phyloP scores from a whole-genome alignment of 2,888 invertebrate genomes.

The Sesia apiformis region DNA sequence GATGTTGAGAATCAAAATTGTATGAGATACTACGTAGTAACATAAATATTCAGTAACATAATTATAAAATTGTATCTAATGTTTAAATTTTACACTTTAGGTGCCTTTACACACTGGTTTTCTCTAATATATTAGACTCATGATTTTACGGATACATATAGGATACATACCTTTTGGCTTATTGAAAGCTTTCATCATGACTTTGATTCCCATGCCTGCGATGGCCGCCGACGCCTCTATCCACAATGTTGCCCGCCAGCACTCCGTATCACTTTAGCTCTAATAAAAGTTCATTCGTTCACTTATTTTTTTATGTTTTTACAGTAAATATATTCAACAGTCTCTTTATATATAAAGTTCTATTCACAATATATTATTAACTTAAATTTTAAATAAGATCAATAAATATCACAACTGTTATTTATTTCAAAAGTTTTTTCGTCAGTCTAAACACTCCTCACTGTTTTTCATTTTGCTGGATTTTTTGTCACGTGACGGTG shows the following conservation, averaged over 20 bases:
- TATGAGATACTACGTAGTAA: too few species aligned
- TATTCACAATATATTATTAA: conserved; percentile 21
- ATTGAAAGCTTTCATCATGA: conserved; percentile 89
- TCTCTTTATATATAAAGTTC: conserved; percentile 28
- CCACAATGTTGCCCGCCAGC: conserved; percentile 25
- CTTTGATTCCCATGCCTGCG: conserved; percentile 90
- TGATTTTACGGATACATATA: too few species aligned
- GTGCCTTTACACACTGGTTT: too few species aligned
- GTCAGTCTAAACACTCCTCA: conserved; percentile 68
- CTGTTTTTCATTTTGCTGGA: conserved; percentile 68
- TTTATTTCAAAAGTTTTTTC: conserved; percentile 23
- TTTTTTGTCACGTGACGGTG: conserved; percentile 46
- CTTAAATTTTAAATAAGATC: conserved; percentile 49
- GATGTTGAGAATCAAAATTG: too few species aligned
- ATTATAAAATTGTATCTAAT: too few species aligned
- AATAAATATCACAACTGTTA: conserved; percentile 63
- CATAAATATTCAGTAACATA: too few species aligned
- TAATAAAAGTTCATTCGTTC: background rate
- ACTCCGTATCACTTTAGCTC: conserved; percentile 10
- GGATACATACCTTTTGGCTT: conserved; percentile 82
- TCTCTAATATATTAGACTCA: too few species aligned
- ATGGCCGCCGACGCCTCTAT: conserved; percentile 59
- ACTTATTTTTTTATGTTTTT: conserved; percentile 11
- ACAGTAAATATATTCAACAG: conserved; percentile 8
- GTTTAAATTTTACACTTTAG: too few species aligned